Conservation (phyloP, 1,140 invertebrate species). For the Ostrea edulis region DNA sequence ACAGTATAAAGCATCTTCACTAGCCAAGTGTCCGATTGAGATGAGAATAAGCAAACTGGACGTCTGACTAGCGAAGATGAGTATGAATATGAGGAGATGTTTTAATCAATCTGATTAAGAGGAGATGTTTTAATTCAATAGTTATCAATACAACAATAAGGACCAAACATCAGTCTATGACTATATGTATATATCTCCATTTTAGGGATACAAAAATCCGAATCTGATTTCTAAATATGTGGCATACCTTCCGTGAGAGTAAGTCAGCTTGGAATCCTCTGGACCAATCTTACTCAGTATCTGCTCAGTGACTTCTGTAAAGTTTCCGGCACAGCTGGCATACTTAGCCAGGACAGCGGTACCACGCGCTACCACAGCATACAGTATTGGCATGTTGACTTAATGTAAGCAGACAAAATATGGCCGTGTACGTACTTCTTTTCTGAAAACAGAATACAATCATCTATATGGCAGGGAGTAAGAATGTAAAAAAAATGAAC, state of each 20-base stretch:
- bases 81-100: too few relatives aligned
- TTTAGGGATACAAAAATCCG: too few relatives aligned
- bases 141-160: too few relatives aligned
- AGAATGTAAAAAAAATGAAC: background rate
- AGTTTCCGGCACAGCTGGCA: conserved; percentile 94
- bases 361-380: conserved; percentile 92
- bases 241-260: conserved; percentile 90
- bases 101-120: too few relatives aligned
- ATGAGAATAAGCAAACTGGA: too few relatives aligned
- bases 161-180: too few relatives aligned
- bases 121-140: too few relatives aligned
- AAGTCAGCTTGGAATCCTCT: conserved; percentile 93
- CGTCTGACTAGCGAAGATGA: too few relatives aligned
- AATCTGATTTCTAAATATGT: too few relatives aligned
- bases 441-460: background rate
- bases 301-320: conserved; percentile 95
- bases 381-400: conserved; percentile 82
- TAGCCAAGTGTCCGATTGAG: too few relatives aligned
- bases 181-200: too few relatives aligned
- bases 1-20: too few relatives aligned
- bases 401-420: background rate
- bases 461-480: background rate
- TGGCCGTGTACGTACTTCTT: background rate
- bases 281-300: conserved; percentile 91
- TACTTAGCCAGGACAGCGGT: conserved; percentile 92